phyloP scores from a whole-genome alignment of 2,797 vertebrate species.

The Kryptolebias ocellatus region DNA sequence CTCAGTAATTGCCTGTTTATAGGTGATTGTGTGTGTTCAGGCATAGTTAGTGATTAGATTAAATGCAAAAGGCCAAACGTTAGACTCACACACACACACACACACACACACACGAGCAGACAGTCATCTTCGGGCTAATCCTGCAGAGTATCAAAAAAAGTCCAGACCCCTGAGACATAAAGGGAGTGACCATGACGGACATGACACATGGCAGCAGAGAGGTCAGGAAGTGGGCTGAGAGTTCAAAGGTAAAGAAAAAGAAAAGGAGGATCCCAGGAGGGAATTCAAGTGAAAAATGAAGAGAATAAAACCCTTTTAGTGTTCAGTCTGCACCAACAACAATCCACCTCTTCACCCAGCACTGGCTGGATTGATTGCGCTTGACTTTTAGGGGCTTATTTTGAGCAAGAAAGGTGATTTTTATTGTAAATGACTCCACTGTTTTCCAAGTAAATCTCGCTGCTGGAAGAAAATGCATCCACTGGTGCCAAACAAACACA shows the following conservation, averaged over 20 bases:
- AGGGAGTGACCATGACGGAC: constrained; percentile 50
- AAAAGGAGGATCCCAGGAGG: constrained; percentile 37
- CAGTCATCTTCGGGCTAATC: constrained; percentile 64
- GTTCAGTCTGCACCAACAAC: constrained; percentile 34
- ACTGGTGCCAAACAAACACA: constrained; percentile 13
- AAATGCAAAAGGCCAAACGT: constrained; percentile 37
- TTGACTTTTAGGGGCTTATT: constrained; percentile 4
- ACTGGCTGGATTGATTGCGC: constrained; percentile 20
- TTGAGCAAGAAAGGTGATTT: constrained; percentile 22
- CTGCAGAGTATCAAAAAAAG: constrained; percentile 62
- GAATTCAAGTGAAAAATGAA: constrained; percentile 67
- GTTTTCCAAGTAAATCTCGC: constrained; percentile 15
- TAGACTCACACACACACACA: constrained; percentile 40
- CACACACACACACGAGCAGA: constrained; percentile 27
- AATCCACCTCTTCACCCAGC: constrained; percentile 25
- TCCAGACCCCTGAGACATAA: constrained; percentile 47
- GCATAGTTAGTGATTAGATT: constrained; percentile 30
- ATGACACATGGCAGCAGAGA: constrained; percentile 45
- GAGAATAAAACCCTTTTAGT: constrained; percentile 57
- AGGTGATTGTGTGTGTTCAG: constrained; percentile 30
- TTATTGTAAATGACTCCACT: constrained; percentile 7
- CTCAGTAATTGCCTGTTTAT: constrained; percentile 13
- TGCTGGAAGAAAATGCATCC: constrained; percentile 7
- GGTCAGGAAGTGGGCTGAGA: constrained; percentile 61
- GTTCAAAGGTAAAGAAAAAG: constrained; percentile 53